A percentile compares a stretch with the other conserved stretches of the same genome.
Evolutionary conservation across 2,797 vertebrate genomes (phyloP).

Genomic region (Ctenopoma kingsleyae): DNA sequence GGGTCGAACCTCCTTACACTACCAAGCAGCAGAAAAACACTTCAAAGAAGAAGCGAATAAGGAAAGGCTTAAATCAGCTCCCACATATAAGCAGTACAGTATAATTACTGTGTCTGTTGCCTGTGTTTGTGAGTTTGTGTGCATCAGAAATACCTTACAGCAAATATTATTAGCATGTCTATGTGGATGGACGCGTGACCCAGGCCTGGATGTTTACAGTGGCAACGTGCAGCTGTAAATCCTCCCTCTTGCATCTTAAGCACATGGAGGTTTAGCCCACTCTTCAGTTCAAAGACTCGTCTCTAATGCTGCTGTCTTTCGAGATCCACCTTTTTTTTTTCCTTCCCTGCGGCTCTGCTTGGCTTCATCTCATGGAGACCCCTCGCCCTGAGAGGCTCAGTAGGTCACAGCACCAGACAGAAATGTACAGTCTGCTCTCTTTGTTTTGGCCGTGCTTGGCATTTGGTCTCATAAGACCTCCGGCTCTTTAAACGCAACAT

Average conservation of each 20-base stretch:
- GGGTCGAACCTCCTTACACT: slow-evolving; percentile 63
- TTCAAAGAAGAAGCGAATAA: slow-evolving; percentile 67
- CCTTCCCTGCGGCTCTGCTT: slow-evolving; percentile 39
- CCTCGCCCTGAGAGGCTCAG: slow-evolving; percentile 41
- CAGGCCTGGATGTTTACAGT: slow-evolving; percentile 46
- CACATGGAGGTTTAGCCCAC: slow-evolving; percentile 65
- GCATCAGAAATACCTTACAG: not conserved
- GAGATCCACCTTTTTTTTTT: slow-evolving; percentile 11
- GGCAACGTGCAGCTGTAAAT: slow-evolving; percentile 58
- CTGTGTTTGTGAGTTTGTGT: slow-evolving; percentile 18
- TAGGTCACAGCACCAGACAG: slow-evolving; percentile 44
- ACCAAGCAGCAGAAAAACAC: slow-evolving; percentile 49
- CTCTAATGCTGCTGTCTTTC: slow-evolving; percentile 54
- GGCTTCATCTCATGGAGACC: slow-evolving; percentile 53
- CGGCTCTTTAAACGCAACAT: slow-evolving; percentile 30
- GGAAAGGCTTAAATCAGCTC: slow-evolving; percentile 64
- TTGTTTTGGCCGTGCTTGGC: slow-evolving; percentile 44
- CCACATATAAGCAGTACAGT: slow-evolving; percentile 25
- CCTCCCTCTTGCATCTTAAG: slow-evolving; percentile 63
- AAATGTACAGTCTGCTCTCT: slow-evolving; percentile 48
- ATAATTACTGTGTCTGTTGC: slow-evolving; percentile 37
- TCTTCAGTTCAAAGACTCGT: slow-evolving; percentile 76
- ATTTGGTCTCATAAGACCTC: slow-evolving; percentile 59
- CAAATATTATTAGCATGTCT: slow-evolving; percentile 24
- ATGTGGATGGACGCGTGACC: slow-evolving; percentile 33